Base-by-base conservation (phyloP, 2,888 invertebrate genomes). In the Tetranychus piercei region DNA sequence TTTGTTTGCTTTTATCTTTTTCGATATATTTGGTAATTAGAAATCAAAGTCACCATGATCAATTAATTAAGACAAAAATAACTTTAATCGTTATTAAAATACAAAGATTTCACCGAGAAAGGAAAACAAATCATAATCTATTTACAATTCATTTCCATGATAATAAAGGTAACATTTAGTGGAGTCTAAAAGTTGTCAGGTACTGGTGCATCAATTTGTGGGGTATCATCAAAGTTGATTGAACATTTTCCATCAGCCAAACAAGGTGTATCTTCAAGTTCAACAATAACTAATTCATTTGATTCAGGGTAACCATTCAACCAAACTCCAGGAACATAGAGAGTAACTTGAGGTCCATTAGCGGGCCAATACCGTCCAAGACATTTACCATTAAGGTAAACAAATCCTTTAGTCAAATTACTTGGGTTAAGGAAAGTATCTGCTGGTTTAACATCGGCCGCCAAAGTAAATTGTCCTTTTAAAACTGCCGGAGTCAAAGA, bases 321-420 rank as follows among this genome's bases (percentile, higher is more conserved):
- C 67, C 67, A 67, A 67, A 67, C 67, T 9, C 67, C 67, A 22
- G 67, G 67, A 18, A 67, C 20, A n/a, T 67, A 67, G 6, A 67
- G 23, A 22, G 67, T 67, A 22, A 22, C 1, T 67, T 67, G 67
- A 18, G 67, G 67, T 22, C 67, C 67, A 9, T 22, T 23, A n/a
- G 9, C n/a, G n/a, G 20, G 23, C 67, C 67, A 67, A 22, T 67
- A 67, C n/a, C 67, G 20, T 67, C 67, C 67, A 67, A 67, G 20
- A 67, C 23, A 22, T 67, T 67, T 67, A 22, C 23, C 67, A n/a
- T 67, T 67, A 20, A 67, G 20, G 20, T 23, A 67, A 67, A 67
- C 23, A 9, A 67, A 22, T 11, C 67, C 67, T 23, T 67, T 67
- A n/a, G 20, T 67, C 67, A 20, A 9, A n/a, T 67, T 67, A 22